A percentile compares a stretch with the other conserved stretches of the same genome.
Evolutionary conservation across 1,140 invertebrate species (phyloP).

Genomic region (Euura saliciscinereae): DNA sequence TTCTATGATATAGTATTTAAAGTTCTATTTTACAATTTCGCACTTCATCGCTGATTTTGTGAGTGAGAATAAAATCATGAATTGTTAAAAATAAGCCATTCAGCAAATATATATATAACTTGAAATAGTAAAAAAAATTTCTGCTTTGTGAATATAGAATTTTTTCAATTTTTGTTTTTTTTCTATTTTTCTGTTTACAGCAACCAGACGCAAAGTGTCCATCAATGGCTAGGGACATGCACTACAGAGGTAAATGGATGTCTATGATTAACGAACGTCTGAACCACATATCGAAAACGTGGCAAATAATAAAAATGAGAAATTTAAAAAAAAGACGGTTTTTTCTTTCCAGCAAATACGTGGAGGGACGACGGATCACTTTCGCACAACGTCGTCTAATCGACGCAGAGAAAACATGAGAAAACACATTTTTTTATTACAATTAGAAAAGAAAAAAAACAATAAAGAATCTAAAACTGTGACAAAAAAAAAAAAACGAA

Average conservation of each 20-base stretch:
- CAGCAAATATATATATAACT: too few species aligned
- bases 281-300: background rate
- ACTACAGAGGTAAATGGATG: constrained; percentile 66
- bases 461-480: constrained; percentile 29
- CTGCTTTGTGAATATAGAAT: too few species aligned
- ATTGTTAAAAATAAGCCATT: too few species aligned
- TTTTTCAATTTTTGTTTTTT: constrained; percentile 16
- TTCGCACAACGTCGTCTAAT: constrained; percentile 50
- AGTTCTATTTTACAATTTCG: background rate
- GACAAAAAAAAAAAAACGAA: constrained; percentile 12
- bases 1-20: constrained; percentile 8
- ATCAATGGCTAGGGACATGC: constrained; percentile 75
- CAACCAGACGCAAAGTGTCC: constrained; percentile 66
- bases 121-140: too few species aligned
- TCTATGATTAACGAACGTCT: constrained; percentile 18
- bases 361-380: constrained; percentile 51
- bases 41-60: too few species aligned
- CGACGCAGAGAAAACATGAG: too few species aligned
- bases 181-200: constrained; percentile 53
- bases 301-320: constrained; percentile 27
- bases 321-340: constrained; percentile 46
- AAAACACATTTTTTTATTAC: constrained; percentile 2
- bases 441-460: too few species aligned
- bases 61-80: too few species aligned
- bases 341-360: constrained; percentile 56